phyloP scores from a whole-genome alignment of 2,113 vertebrate genomes.

The Dicerorhinus sumatrensis region DNA sequence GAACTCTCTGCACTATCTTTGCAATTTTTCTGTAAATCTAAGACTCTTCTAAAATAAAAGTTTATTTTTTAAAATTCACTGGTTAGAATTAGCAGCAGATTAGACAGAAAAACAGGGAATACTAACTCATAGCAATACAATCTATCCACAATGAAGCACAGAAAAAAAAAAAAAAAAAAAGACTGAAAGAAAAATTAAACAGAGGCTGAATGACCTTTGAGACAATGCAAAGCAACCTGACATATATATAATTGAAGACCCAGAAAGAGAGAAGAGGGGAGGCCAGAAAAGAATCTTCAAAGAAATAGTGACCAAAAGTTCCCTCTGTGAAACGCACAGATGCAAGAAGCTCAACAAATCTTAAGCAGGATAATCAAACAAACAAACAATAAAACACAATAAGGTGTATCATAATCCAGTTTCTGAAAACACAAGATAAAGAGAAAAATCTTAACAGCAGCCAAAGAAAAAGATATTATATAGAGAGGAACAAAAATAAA shows the following conservation, averaged over 20 bases:
- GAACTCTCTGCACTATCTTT: not conserved
- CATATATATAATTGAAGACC: not conserved
- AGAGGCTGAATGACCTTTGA: not conserved
- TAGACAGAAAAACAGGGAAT: not conserved
- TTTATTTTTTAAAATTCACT: not conserved
- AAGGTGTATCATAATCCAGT: not conserved
- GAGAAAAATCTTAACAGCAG: constrained; percentile 21
- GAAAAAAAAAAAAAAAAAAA: not conserved
- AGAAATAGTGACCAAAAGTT: not conserved
- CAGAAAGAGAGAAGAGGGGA: not conserved
- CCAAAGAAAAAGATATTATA: not conserved
- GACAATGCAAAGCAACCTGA: not conserved
- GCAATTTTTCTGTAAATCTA: not conserved
- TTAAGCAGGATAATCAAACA: not conserved
- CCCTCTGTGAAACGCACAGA: not conserved
- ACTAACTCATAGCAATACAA: not conserved
- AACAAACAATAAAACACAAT: not conserved
- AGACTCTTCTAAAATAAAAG: not conserved
- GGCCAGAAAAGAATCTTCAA: not conserved
- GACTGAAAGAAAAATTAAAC: not conserved
- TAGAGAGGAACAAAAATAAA: not conserved
- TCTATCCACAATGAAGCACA: not conserved
- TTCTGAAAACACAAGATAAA: not conserved
- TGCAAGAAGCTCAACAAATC: not conserved
- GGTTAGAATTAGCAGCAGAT: not conserved